These are phyloP conservation scores for Acrobasis suavella DNA, from an alignment of 2,888 invertebrate genomes.

Conservation along the genomic window DNA sequence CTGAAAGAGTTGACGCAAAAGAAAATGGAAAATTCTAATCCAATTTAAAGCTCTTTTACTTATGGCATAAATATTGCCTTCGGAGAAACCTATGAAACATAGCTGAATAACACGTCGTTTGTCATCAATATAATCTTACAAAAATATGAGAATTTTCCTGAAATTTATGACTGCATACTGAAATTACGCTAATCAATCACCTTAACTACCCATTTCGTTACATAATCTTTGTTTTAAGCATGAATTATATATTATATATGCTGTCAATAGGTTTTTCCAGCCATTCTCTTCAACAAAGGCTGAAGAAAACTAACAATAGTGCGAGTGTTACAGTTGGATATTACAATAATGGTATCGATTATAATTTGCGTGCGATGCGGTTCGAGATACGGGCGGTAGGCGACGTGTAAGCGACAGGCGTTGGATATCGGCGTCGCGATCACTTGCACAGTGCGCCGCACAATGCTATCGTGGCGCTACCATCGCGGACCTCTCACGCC, in stretches of 20 bases:
- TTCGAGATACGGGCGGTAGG: conserved; percentile 69
- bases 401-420: conserved; percentile 80
- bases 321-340: conserved; percentile 74
- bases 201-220: neutral
- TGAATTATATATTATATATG: conserved; percentile 12
- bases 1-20: too few species aligned
- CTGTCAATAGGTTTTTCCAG: conserved; percentile 5
- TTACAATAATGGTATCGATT: conserved; percentile 83
- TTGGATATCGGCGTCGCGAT: conserved; percentile 74
- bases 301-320: conserved; percentile 73
- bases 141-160: neutral
- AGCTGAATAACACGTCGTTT: neutral
- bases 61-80: too few species aligned
- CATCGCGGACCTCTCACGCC: conserved; percentile 75
- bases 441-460: conserved; percentile 66
- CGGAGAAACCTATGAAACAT: too few species aligned
- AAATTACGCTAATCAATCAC: neutral
- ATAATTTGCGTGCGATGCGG: conserved; percentile 82
- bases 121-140: neutral
- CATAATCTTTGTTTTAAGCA: neutral
- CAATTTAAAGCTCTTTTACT: too few species aligned
- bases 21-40: too few species aligned
- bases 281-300: conserved; percentile 45
- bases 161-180: neutral
- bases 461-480: conserved; percentile 78